phyloP scores from a whole-genome alignment of 1,140 invertebrate species.

The Procambarus virginalis region DNA sequence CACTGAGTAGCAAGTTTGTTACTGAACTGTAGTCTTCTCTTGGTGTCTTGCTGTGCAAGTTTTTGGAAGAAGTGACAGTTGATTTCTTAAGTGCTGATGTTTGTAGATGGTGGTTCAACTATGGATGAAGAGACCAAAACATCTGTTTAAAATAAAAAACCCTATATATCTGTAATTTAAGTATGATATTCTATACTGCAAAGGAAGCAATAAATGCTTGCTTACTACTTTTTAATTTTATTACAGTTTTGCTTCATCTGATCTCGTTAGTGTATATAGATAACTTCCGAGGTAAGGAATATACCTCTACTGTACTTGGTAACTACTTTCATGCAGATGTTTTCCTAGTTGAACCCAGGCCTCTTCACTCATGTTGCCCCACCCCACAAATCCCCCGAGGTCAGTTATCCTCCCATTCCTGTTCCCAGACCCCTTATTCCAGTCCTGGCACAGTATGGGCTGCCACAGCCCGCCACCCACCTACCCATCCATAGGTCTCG shows the following conservation, averaged over 20 bases:
- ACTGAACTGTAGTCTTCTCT: constrained; percentile 67
- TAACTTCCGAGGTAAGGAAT: constrained; percentile 19
- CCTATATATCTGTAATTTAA: constrained; percentile 22
- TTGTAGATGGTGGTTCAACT: constrained; percentile 55
- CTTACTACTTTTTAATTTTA: constrained; percentile 27
- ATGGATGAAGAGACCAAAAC: constrained; percentile 33
- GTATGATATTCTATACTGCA: constrained; percentile 32
- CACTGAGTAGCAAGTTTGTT: constrained; percentile 65
- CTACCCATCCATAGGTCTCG: constrained; percentile 59
- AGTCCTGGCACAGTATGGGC: constrained; percentile 50
- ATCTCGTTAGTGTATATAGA: constrained; percentile 41
- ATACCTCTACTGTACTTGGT: constrained; percentile 24
- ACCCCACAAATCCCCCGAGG: constrained; percentile 25
- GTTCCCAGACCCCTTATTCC: constrained; percentile 40
- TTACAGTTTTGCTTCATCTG: constrained; percentile 44
- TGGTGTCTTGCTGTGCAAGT: constrained; percentile 67
- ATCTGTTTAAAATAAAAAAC: background rate
- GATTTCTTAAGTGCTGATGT: constrained; percentile 59
- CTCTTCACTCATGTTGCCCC: constrained; percentile 43
- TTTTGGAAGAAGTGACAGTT: constrained; percentile 59
- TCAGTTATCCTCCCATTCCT: constrained; percentile 37
- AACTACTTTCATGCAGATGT: constrained; percentile 30
- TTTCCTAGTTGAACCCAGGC: constrained; percentile 21
- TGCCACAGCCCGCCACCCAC: constrained; percentile 39
- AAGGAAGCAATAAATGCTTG: constrained; percentile 62